Evolutionary conservation across 2,888 invertebrate species (phyloP).

Genomic region (Tipula helvola): DNA sequence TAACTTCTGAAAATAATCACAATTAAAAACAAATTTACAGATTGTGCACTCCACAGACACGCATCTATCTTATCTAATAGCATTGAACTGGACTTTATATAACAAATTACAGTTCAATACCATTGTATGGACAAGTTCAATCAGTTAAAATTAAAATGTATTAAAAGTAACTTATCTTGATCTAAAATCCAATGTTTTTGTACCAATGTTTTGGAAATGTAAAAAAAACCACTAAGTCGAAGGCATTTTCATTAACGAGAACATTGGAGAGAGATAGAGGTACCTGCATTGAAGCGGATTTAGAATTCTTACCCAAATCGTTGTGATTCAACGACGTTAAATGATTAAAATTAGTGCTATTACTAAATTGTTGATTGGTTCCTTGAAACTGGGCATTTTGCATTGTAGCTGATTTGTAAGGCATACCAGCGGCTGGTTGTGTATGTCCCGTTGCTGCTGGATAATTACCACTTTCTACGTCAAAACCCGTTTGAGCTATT

Average conservation of each 20-base stretch:
- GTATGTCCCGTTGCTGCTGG: slow-evolving; percentile 36
- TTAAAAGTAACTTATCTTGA: not conserved
- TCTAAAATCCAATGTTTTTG: not conserved
- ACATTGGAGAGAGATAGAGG: not conserved
- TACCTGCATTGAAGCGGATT: not conserved
- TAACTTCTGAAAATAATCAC: slow-evolving; percentile 36
- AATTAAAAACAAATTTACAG: not conserved
- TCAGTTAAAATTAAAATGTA: not conserved
- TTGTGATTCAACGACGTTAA: not conserved
- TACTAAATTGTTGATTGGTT: slow-evolving; percentile 13
- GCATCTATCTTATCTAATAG: not conserved
- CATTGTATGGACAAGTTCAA: not conserved
- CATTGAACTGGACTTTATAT: not conserved
- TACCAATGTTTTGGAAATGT: slow-evolving; percentile 10
- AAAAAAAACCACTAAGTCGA: not conserved
- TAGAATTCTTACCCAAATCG: slow-evolving; percentile 19
- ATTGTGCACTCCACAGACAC: not conserved
- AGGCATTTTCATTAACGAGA: slow-evolving; percentile 10
- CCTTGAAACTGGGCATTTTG: slow-evolving; percentile 15
- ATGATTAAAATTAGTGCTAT: not conserved
- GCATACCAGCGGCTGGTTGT: slow-evolving; percentile 38
- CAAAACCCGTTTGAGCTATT: slow-evolving; percentile 37
- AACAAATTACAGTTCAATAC: not conserved
- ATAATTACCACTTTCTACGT: slow-evolving; percentile 31
- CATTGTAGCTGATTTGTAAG: slow-evolving; percentile 37